phyloP scores from a whole-genome alignment of 2,797 vertebrate genomes.

The Erithacus rubecula region DNA sequence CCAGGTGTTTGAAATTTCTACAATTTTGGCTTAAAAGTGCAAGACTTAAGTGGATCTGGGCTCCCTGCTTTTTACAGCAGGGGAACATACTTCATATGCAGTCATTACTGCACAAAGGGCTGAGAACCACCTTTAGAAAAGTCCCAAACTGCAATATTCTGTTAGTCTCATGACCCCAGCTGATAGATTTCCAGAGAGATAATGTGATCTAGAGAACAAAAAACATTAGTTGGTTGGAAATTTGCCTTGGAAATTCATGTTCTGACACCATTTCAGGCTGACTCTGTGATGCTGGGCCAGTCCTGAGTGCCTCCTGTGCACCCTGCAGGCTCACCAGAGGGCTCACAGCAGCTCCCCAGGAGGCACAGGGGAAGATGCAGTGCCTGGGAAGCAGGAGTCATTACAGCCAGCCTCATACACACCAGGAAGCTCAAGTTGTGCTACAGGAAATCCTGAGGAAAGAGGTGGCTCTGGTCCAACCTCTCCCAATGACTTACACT shows the following conservation, averaged over 20 bases:
- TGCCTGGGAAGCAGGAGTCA: neutral
- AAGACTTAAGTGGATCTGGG: neutral
- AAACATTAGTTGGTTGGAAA: neutral
- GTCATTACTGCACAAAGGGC: neutral
- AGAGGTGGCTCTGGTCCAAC: neutral
- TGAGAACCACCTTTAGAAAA: neutral
- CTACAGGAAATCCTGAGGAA: constrained; percentile 24
- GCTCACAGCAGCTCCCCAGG: neutral
- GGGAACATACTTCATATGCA: neutral
- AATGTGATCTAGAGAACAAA: neutral
- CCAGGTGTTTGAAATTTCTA: neutral
- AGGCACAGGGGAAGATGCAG: neutral
- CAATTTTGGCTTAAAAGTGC: neutral
- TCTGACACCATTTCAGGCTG: neutral
- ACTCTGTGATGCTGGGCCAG: neutral
- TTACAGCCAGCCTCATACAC: neutral
- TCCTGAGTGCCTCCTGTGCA: neutral
- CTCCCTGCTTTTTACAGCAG: neutral
- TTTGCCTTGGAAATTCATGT: neutral
- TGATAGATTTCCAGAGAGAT: neutral
- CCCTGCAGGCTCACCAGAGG: neutral
- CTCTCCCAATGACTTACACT: neutral
- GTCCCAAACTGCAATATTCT: neutral
- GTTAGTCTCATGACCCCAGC: neutral
- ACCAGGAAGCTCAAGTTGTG: neutral